Evolutionary conservation across 2,113 vertebrate species (phyloP), one percentile per base, ranked within the genome.

Genomic region (Oryzias curvinotus): DNA sequence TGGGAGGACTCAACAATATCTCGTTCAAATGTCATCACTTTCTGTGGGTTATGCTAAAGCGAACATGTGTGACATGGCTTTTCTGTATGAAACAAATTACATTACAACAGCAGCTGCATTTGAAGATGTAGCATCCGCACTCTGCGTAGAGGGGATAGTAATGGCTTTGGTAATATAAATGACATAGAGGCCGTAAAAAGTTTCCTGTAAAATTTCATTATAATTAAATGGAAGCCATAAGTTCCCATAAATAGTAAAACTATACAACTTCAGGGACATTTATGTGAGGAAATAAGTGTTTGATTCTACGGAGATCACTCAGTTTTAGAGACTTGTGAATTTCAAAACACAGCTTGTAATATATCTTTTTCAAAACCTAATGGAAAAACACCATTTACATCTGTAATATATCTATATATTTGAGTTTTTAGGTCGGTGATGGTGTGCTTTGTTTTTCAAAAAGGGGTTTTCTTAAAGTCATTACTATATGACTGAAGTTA

Each of bases 1-100:
- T 69, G 65, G 57, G 65, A 49, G 36, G 51, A 58, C 65, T 52
- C 59, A 49, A 62, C 50, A 55, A 21, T 75, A 43, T 71, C n/a
- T 42, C 64, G 65, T 69, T 75, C 62, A 88, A 82, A 85, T 78
- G 75, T 69, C 68, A 75, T 18, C 0, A 25, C 47, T 19, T 68
- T 52, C 36, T 58, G 42, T 5, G 5, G 6, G 7, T 62, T 52
- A 36, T 52, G 60, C 46, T 67, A 5, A 75, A 76, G 68, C 26
- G 52, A 68, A 21, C 14, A 21, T 15, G 46, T 49, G 49, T 52
- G 44, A 13, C 51, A 14, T 28, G 28, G 52, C 46, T 52, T 7
- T 18, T 65, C 68, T 59, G 67, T 59, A 44, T 50, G 50, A 41
- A 18, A 23, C 26, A 13, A 57, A 67, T 61, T 43, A 49, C 57